phyloP scores from a whole-genome alignment of 2,888 invertebrate genomes.

The Drosophila meridiana region DNA sequence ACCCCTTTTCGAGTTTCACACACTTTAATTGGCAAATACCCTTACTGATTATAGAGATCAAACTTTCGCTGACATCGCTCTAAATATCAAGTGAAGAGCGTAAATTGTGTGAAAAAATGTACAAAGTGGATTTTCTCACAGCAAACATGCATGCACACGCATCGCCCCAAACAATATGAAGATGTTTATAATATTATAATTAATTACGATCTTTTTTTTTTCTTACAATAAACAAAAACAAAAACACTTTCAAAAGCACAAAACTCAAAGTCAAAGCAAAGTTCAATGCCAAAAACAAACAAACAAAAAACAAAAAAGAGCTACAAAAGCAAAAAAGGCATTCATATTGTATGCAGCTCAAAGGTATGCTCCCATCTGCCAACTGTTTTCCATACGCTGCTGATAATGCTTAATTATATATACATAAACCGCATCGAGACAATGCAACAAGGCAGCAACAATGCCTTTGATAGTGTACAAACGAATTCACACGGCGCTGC shows the following conservation, averaged over 20 bases:
- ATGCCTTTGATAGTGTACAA: constrained; percentile 54
- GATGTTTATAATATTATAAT: constrained; percentile 76
- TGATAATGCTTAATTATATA: constrained; percentile 78
- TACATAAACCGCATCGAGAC: constrained; percentile 67
- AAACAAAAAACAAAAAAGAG: constrained; percentile 7
- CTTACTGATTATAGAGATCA: constrained; percentile 4
- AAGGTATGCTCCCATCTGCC: constrained; percentile 59
- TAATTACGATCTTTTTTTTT: constrained; percentile 64
- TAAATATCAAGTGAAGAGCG: constrained; percentile 33
- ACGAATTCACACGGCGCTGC: constrained; percentile 56
- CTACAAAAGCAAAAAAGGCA: constrained; percentile 42
- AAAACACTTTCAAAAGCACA: constrained; percentile 44
- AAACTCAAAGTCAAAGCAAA: constrained; percentile 74
- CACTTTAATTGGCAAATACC: constrained; percentile 8
- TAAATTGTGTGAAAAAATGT: constrained; percentile 65
- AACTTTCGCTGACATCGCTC: constrained; percentile 65
- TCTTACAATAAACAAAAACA: constrained; percentile 3
- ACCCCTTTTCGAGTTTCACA: background rate
- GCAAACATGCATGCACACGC: constrained; percentile 33
- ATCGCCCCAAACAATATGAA: constrained; percentile 62
- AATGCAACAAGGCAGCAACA: constrained; percentile 54
- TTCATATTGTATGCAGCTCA: constrained; percentile 64
- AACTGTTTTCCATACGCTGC: constrained; percentile 52
- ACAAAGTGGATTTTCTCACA: constrained; percentile 57
- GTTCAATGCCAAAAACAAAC: constrained; percentile 74